Base-by-base conservation (phyloP, 2,888 invertebrate species). In the Endotricha flammealis region DNA sequence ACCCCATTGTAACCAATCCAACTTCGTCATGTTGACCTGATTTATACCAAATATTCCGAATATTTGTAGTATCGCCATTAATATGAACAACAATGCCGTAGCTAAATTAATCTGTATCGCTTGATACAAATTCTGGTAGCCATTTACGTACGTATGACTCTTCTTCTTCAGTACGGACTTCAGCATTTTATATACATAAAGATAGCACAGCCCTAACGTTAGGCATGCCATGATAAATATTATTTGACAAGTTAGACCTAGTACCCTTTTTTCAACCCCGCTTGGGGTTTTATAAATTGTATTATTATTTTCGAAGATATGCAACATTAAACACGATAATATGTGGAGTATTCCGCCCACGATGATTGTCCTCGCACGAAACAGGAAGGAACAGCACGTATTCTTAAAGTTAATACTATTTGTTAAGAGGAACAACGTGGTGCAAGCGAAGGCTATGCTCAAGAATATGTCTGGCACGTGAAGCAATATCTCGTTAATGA, bases 1-100 rank as follows among this genome's bases (percentile, higher is more conserved):
- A 11, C 94, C 93, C 95, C 96, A 97, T 87, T 96, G 93, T 2
- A 96, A 88, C 97, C 97, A 97, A 43, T 92, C 92, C 54, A 92
- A 91, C 54, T 92, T 91, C 1, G 89, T 88, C 78, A 90, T 89
- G 38, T 81, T 87, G 11, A 88, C 88, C 54, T 85, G 85, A 45
- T 81, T 83, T 32, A 87, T 83, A 4, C 82, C 82, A 36, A 87
- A 74, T 32, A 87, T 86, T 1, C 94, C 95, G 67, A 95, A 96
- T 12, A 96, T 90, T 64, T 96, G 96, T 13, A 96, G 88, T 8
- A 91, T 91, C 1, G 95, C 95, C 83, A 95, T 89, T 12, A 96
- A 74, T 8, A 96, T 90, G 64, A 96, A 96, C 14, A 96, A 82
- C 52, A 97, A 77, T 0, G 96, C 95, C 0, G 95, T 94, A 1